Conservation (phyloP, 2,888 invertebrate species). For the Lordiphosa andalusiaca region DNA sequence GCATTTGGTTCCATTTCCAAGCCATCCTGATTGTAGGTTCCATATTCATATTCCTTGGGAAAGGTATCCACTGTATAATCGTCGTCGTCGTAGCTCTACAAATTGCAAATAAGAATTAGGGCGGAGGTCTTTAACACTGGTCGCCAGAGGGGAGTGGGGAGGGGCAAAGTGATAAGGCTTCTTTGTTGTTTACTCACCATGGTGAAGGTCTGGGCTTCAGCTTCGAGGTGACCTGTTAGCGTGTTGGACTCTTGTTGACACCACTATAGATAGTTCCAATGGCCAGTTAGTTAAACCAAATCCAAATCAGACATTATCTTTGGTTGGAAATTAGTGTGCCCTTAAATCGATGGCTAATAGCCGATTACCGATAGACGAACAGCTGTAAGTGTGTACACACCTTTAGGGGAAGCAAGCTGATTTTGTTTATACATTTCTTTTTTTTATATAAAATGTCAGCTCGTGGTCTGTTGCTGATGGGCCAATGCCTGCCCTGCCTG, state of each 20-base stretch:
- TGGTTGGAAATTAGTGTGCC: no score
- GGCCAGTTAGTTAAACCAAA: not conserved
- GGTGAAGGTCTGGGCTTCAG: conserved; percentile 11
- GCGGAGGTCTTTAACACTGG: conserved; percentile 14
- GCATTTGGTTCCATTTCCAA: conserved; percentile 65
- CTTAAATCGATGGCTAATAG: no score
- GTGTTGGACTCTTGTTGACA: no score
- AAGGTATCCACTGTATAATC: conserved; percentile 85
- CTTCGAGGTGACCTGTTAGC: not conserved
- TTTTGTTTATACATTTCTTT: conserved; percentile 6
- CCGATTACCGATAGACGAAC: no score
- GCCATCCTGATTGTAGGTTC: conserved; percentile 89
- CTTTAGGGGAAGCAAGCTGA: no score
- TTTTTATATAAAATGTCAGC: conserved; percentile 76
- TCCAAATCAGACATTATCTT: no score
- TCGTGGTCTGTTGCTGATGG: conserved; percentile 84
- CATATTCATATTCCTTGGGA: conserved; percentile 96
- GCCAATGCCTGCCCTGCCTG: conserved; percentile 89
- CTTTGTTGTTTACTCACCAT: conserved; percentile 62
- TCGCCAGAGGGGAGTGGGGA: conserved; percentile 26
- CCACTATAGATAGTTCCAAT: no score
- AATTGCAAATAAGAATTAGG: conserved; percentile 16
- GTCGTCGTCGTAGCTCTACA: conserved; percentile 82
- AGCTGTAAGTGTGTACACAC: no score
- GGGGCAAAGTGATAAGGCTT: conserved; percentile 43